Conservation (phyloP, 2,797 vertebrate species). For the Semotilus atromaculatus region DNA sequence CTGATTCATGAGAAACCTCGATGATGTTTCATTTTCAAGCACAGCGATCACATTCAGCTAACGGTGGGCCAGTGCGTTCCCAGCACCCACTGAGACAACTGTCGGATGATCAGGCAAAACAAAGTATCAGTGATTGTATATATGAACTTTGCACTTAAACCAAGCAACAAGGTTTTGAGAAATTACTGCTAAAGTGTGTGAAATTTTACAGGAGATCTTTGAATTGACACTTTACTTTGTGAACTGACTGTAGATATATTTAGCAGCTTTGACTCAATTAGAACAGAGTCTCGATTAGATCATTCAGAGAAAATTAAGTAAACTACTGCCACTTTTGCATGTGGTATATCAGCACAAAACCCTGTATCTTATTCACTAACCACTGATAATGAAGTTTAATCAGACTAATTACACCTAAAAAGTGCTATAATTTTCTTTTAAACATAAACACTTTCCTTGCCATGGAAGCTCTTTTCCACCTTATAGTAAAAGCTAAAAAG, state of each 20-base stretch:
- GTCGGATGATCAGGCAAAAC: conserved; percentile 6
- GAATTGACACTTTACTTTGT: not conserved
- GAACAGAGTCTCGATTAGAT: not conserved
- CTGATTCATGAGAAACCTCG: conserved; percentile 35
- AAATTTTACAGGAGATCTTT: not conserved
- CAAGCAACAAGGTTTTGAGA: not conserved
- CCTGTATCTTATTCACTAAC: not conserved
- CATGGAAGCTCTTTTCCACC: not conserved
- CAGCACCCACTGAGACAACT: conserved; percentile 20
- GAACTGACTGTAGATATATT: not conserved
- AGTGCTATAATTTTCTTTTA: not conserved
- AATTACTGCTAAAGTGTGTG: not conserved
- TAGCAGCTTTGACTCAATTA: not conserved
- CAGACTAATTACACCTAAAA: not conserved
- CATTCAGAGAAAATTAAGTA: not conserved
- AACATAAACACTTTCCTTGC: not conserved
- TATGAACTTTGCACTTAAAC: not conserved
- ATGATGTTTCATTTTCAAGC: conserved; percentile 26
- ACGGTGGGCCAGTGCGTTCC: conserved; percentile 42
- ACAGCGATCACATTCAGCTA: conserved; percentile 47
- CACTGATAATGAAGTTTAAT: not conserved
- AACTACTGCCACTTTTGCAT: not conserved
- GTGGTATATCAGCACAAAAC: not conserved
- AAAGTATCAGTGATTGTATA: conserved; percentile 33
- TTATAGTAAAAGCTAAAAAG: not conserved